These are phyloP conservation scores for Synaphobranchus kaupii DNA, from an alignment of 2,797 vertebrate species.

Conservation along the genomic window DNA sequence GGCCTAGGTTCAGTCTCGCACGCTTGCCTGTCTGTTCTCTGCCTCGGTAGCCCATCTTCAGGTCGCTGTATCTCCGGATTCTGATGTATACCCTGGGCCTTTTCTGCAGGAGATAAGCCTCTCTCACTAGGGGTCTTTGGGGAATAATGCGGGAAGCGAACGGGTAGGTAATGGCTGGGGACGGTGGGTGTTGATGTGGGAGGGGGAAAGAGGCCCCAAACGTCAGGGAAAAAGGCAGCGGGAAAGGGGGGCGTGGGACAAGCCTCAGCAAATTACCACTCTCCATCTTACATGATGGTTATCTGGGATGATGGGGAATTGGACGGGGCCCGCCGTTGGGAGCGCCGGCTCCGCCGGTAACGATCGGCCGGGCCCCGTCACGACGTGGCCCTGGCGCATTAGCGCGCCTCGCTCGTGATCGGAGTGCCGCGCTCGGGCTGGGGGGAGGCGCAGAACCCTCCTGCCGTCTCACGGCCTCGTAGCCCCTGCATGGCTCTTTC, in stretches of 20 bases:
- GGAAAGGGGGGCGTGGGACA: neutral
- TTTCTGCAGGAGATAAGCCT: conserved; percentile 8
- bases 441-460: neutral
- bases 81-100: neutral
- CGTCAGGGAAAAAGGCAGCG: neutral
- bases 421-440: too few species aligned
- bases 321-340: neutral
- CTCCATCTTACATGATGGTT: conserved; percentile 7
- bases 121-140: neutral
- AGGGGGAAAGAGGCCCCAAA: neutral
- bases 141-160: neutral
- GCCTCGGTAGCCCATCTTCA: conserved; percentile 14
- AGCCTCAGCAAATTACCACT: neutral
- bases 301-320: conserved; percentile 12
- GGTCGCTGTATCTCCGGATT: too few species aligned
- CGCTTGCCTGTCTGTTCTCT: neutral
- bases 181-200: neutral
- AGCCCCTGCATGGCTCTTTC: neutral
- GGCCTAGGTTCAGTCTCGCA: too few species aligned
- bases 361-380: neutral
- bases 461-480: neutral
- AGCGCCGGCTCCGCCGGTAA: neutral
- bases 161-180: neutral
- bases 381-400: neutral
- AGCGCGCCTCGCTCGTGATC: neutral